Base-by-base conservation (phyloP, 2,797 vertebrate species). In the Notolabrus celidotus region DNA sequence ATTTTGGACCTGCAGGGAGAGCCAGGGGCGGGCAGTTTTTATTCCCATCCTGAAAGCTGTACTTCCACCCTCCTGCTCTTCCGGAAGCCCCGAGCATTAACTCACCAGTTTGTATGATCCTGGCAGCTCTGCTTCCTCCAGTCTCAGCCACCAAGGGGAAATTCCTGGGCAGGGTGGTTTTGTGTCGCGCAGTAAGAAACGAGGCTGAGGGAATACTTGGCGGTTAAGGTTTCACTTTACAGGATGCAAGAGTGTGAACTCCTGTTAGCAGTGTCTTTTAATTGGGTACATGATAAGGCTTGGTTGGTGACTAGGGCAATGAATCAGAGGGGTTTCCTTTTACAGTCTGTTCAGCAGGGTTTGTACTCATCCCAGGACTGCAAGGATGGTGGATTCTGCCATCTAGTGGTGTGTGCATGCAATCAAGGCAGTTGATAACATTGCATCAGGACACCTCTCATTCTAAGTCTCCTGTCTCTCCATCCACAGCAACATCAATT, bases 401-500 rank as follows among this genome's bases (percentile, higher is more conserved):
- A 81, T 76, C 92, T 89, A 84, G 88, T 87, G 92, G 84, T 66
- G 22, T 10, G 23, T 33, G 7, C 55, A 41, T 19, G 45, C 0
- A 79, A 51, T 17, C 27, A 11, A 20, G 12, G 1, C 34, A 10
- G 8, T 52, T 63, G 1, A 25, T 27, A 46, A 52, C 9, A 27
- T 34, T 52, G n/a, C 38, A 63, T 22, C 9, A 34, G 15, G 41
- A 2, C 4, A n/a, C 8, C 8, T 16, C 58, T 27, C 68, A 4
- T 77, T 54, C 41, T 56, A 59, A 87, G 43, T 29, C 3, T 16
- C 0, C 6, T 19, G 27, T 41, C n/a, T 84, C 4, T 63, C n/a
- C 47, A 3, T 69, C 77, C 65, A 34, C 86, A 99, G 98, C 95
- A 3, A 94, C 86, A 0, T 97, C 98, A 67, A 99, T 99, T 88